Base-by-base conservation (phyloP, 2,113 vertebrate genomes). In the Siniperca chuatsi region DNA sequence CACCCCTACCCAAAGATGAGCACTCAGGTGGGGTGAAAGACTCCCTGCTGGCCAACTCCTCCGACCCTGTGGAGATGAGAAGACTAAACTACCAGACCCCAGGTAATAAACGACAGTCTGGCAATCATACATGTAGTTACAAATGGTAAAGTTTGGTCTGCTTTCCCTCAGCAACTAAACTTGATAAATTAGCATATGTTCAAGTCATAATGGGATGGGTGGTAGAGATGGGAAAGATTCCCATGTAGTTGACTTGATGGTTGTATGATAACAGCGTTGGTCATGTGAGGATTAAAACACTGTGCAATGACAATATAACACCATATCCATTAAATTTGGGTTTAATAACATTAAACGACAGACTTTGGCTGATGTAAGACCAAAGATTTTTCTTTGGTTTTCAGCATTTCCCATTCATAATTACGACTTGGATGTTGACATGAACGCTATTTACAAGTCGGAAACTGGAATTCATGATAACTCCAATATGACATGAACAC, bases 41-140 rank as follows among this genome's bases (percentile, higher is more conserved):
- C 93, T 98, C 96, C 0, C 95, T 99, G 80, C 94, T 99, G 95
- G 96, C 97, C 50, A 96, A 98, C 90, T 98, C 98, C 15, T 99
- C 98, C 0, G 98, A 99, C 88, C 98, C 98, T 0, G 98, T 99
- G 75, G 98, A 99, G 94, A 97, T 99, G 97, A 96, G 98, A 75
- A 95, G 98, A 62, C 97, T 99, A 87, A 99, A 99, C 95, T 99
- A 97, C 90, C 97, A 98, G 91, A 99, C 98, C n/a, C 97, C 97
- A 97, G 98, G 98, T 99, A 96, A 83, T 87, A 29, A 71, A 35
- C 21, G 1, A 13, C 7, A 2, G 9, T 23, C 67, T 33, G 15
- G 15, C 29, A 2, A 10, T 54, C 40, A 9, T 10, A 29, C 25
- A 13, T 66, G 55, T 8, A 29, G 21, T 18, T 8, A 15, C 42